Base-by-base conservation (phyloP, 2,888 invertebrate genomes). In the Pristionchus arcanus region DNA sequence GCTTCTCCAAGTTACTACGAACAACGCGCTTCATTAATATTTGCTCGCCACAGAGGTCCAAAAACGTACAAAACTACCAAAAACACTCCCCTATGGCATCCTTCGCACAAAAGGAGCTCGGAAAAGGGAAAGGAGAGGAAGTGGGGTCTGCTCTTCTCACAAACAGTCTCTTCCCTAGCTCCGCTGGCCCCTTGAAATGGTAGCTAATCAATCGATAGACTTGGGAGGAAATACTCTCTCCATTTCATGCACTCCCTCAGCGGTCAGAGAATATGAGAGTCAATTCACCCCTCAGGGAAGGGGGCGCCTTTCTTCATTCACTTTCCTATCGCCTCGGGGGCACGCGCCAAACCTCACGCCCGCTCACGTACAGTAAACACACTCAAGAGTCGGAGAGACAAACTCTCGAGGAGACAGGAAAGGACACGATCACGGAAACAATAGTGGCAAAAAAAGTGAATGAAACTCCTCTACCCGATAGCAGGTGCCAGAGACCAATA, bases 151-250 rank as follows among this genome's bases (percentile, higher is more conserved):
- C 37, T 21, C 34, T 74, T 63, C 63, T 34, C 71, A 42, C 81
- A 81, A 53, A 81, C 81, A 81, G 49, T 49, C 49, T 81, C 81
- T 81, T 81, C 81, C 81, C 81, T 34, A 15, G 15, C 71, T 34
- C 71, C 71, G 31, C 71, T 49, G 31, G 31, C 53, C 74, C 25
- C 81, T 81, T 81, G 81, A 49, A 81, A 81, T 81, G 4, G 81
- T 49, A 31, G 71, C 71, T 31, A 71, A 71, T 71, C 71, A 34
- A 71, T 71, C 71, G 31, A 34, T 71, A 31, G 63, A n/a, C 21
- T 25, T 21, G n/a, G 59, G 9, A 19, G 21, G 21, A 21, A 25
- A 25, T 63, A 0, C 7, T 63, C 63, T 25, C 63, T 63, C 11
- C 11, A 3, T 63, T 63, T 63, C 63, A 0, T 11, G 63, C 42